Evolutionary conservation across 2,113 vertebrate genomes (phyloP).

Genomic region (Alosa alosa): DNA sequence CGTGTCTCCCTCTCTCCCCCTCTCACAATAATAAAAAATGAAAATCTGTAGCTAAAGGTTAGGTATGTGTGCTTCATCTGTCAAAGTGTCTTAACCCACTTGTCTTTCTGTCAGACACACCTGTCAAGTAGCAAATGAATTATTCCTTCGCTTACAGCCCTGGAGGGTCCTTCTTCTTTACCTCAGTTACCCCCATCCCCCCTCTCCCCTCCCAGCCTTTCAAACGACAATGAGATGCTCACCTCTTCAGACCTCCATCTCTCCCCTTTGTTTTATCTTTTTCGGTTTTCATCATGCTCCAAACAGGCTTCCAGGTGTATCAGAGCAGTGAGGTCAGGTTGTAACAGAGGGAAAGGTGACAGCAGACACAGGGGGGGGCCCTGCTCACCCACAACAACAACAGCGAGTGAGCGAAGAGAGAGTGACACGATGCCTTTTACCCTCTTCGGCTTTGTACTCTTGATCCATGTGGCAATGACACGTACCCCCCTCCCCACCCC

Average conservation of each 20-base stretch:
- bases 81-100: background rate
- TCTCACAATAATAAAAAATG: background rate
- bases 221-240: background rate
- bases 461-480: background rate
- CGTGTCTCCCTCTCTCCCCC: background rate
- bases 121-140: background rate
- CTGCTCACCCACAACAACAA: background rate
- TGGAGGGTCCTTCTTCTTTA: background rate
- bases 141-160: background rate
- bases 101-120: background rate
- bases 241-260: background rate
- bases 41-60: background rate
- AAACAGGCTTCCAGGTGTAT: background rate
- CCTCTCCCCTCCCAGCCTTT: slow-evolving; percentile 4
- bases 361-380: background rate
- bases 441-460: background rate
- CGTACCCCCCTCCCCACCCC: background rate
- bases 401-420: background rate
- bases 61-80: background rate
- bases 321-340: background rate
- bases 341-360: background rate
- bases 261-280: background rate
- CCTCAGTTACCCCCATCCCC: slow-evolving; percentile 25
- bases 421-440: background rate
- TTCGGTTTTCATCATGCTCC: background rate